These are phyloP conservation scores for Heterochromis multidens DNA, from an alignment of 2,113 vertebrate genomes.

Conservation along the genomic window DNA sequence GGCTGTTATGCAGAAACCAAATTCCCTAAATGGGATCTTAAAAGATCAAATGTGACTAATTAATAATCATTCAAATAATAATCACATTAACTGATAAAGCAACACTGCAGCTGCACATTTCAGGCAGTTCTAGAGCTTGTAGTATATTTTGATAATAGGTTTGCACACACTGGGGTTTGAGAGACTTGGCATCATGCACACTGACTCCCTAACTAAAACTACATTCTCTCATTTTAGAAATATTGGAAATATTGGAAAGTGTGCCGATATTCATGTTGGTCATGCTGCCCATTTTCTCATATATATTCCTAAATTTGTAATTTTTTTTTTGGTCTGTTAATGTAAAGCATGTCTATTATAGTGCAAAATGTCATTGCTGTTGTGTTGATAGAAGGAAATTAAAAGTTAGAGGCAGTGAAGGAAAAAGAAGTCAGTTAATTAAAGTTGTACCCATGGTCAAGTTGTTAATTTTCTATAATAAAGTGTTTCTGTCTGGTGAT, in stretches of 20 bases:
- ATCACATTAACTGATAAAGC: not conserved
- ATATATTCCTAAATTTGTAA: not conserved
- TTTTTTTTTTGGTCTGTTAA: not conserved
- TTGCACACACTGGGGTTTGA: too few species aligned
- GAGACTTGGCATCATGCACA: not conserved
- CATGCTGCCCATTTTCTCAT: not conserved
- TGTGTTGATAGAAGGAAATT: not conserved
- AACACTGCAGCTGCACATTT: not conserved
- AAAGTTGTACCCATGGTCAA: not conserved
- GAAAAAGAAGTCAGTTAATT: not conserved
- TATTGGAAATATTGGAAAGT: too few species aligned
- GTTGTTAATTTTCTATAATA: not conserved
- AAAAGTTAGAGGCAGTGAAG: not conserved
- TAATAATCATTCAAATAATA: not conserved
- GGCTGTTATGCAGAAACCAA: too few species aligned
- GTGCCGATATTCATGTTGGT: not conserved
- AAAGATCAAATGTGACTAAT: too few species aligned
- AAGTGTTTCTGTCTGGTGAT: not conserved
- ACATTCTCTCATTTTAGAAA: too few species aligned
- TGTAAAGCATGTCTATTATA: not conserved
- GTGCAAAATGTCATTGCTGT: not conserved
- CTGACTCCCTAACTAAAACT: not conserved
- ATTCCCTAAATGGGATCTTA: too few species aligned
- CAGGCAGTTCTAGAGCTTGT: not conserved
- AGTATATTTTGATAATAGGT: not conserved